Evolutionary conservation across 2,888 invertebrate genomes (phyloP).

Genomic region (Hypolimnas misippus): DNA sequence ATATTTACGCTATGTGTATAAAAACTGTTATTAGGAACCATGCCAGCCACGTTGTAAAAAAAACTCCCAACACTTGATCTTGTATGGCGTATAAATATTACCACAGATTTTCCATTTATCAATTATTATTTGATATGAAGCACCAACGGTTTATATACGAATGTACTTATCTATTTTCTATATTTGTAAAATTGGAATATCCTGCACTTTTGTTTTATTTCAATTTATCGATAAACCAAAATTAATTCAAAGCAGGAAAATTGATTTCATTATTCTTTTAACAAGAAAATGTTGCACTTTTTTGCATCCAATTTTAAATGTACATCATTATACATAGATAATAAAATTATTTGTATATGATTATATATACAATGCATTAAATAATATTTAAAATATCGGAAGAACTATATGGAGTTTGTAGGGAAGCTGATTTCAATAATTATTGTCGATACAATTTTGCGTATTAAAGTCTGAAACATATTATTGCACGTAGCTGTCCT

Average conservation of each 20-base stretch:
- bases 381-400: not conserved
- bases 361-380: not conserved
- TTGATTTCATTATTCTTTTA: too few relatives aligned
- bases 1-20: slow-evolving; percentile 1
- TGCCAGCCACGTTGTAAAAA: slow-evolving; percentile 15
- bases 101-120: not conserved
- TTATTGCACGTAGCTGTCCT: too few relatives aligned
- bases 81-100: not conserved
- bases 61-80: not conserved
- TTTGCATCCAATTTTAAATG: too few relatives aligned
- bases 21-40: slow-evolving; percentile 23
- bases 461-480: not conserved
- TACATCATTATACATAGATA: too few relatives aligned
- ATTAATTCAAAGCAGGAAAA: not conserved
- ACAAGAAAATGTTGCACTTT: too few relatives aligned
- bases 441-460: slow-evolving; percentile 8
- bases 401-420: not conserved
- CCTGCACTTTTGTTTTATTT: not conserved
- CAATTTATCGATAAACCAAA: not conserved
- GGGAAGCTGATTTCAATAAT: not conserved
- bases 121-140: not conserved
- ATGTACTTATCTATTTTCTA: not conserved
- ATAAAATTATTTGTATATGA: too few relatives aligned
- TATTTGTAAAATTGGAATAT: not conserved
- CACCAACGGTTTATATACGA: not conserved